Evolutionary conservation across 2,113 vertebrate genomes (phyloP), one percentile per base, ranked within the genome.

Genomic region (Eidolon helvum): DNA sequence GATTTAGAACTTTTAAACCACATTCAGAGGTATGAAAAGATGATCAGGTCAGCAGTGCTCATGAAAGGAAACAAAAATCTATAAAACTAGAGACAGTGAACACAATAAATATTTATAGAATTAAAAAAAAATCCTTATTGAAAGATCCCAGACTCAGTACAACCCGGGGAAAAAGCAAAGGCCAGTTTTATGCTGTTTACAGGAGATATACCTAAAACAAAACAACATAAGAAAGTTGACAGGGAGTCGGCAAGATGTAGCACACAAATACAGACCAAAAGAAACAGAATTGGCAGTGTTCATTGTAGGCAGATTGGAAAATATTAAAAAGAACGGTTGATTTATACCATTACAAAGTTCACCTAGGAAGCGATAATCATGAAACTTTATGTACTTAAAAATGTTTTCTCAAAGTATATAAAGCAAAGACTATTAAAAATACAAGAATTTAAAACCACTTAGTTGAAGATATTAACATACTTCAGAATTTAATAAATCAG

Each of bases 401-500:
- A 83, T 55, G 74, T 21, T 78, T 10, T 57, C 5, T 77, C 68
- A 50, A 66, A 85, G 35, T 68, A 40, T 63, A 4, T 63, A 48
- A 84, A 79, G 38, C 33, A 18, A 86, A 68, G 87, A 12, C 66
- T 65, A 18, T 89, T 86, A 89, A 74, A 92, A 77, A 59, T 79
- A 57, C 2, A 63, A 95, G 50, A 90, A 63, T 68, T 35, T 59
- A 87, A 85, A 90, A 72, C 35, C 53, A 35, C 43, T 9, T 11
- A 28, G 40, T 85, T 74, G 86, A 87, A 82, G 61, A 50, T 72
- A 85, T 43, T 97, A 86, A 59, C 43, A 75, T 16, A 77, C 48
- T 50, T 53, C 28, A 89, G 35, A 82, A 82, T 94, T 87, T 94
- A 93, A 48, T 71, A 95, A 91, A 74, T 71, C 61, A 80, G 8